Evolutionary conservation across 2,113 vertebrate genomes (phyloP), one percentile per base, ranked within the genome.

Genomic region (Lethenteron reissneri): DNA sequence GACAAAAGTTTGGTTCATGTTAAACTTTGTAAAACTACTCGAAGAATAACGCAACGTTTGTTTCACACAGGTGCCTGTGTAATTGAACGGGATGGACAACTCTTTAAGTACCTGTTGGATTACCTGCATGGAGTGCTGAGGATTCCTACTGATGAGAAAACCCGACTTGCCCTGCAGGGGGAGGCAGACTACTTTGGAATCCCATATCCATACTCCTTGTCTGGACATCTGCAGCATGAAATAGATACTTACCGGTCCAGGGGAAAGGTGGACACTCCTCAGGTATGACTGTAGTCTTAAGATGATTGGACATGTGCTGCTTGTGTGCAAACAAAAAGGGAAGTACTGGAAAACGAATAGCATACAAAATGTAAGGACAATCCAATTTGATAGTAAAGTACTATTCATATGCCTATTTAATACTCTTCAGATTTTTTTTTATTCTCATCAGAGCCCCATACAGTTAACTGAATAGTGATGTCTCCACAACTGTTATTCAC

Each of bases 101-200:
- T 84, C 0, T 84, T 85, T 79, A 83, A 84, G 14, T 85, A 84
- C 41, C 80, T 86, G 72, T 72, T 82, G 78, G 82, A 83, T 79
- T 85, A 83, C 73, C 80, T 86, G 72, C 81, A 84, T 0, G 83
- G 84, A 74, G 83, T 84, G 76, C 74, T 83, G 76, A 58, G 2
- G 71, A 77, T 83, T 73, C 84, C 82, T 56, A 73, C 76, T 58
- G 80, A 84, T 72, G 76, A 80, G 72, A 77, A 78, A 74, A 77
- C 76, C 2, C 69, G 73, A 21, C n/a, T 68, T 70, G 81, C 82
- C 58, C 74, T 85, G 41, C 80, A 83, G 75, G 78, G 82, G 68
- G 83, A 84, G 74, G 82, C 83, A 56, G 82, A 84, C 80, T 83
- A 83, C 73, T 85, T 85, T 77, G 83, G 84, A 73, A 82, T 85